These are phyloP conservation scores for Thecocarcelia acutangulata DNA, from an alignment of 2,888 invertebrate genomes.

Conservation along the genomic window DNA sequence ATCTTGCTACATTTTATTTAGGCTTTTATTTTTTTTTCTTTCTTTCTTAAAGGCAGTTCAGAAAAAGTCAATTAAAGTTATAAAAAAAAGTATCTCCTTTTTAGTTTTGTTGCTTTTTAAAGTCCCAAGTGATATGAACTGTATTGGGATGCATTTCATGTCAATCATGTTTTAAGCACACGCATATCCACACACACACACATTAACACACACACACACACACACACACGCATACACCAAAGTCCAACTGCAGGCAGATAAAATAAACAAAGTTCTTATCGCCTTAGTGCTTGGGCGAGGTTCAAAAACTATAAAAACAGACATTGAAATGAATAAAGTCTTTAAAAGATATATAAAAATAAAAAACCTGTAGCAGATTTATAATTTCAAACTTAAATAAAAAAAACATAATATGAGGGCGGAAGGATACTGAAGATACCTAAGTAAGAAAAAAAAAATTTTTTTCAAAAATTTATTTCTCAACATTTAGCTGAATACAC, in stretches of 20 bases:
- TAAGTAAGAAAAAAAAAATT: too few relatives aligned
- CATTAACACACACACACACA: too few relatives aligned
- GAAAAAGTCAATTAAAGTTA: constrained; percentile 44
- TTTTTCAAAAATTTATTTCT: too few relatives aligned
- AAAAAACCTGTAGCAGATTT: too few relatives aligned
- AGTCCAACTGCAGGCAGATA: neutral
- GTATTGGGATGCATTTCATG: constrained; percentile 43
- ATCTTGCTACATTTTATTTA: constrained; percentile 6
- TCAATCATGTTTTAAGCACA: constrained; percentile 36
- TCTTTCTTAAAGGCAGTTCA: constrained; percentile 12
- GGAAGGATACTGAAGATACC: too few relatives aligned
- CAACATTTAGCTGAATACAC: too few relatives aligned
- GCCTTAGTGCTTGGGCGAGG: neutral
- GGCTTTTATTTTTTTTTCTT: neutral
- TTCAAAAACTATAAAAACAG: neutral
- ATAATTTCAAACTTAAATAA: too few relatives aligned
- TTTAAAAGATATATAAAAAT: neutral
- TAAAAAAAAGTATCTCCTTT: constrained; percentile 18
- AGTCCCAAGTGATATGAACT: constrained; percentile 16
- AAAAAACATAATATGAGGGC: too few relatives aligned
- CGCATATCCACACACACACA: neutral
- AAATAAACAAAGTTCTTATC: constrained; percentile 29
- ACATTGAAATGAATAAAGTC: neutral
- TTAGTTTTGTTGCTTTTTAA: neutral
- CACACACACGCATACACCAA: neutral